A percentile compares a stretch with the other conserved stretches of the same genome.
Conservation (phyloP, 2,888 invertebrate genomes). For the Ferdinandea cuprea region DNA sequence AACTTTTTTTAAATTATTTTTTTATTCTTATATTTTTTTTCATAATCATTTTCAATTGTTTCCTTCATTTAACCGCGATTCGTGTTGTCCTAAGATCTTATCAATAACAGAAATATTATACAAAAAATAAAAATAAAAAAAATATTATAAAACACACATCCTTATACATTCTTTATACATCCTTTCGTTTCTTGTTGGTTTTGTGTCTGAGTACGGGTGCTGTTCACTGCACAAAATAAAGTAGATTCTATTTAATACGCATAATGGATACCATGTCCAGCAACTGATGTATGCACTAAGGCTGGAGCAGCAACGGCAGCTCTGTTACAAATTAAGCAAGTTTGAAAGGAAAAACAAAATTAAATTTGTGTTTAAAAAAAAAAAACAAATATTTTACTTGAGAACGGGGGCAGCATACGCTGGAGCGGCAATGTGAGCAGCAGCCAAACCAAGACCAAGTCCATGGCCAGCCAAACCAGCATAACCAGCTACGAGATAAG, state of each 20-base stretch:
- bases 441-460: constrained; percentile 73
- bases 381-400: constrained; percentile 80
- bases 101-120: constrained; percentile 59
- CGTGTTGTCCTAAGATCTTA: constrained; percentile 60
- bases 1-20: constrained; percentile 19
- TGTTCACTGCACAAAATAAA: constrained; percentile 51
- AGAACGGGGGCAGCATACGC: constrained; percentile 75
- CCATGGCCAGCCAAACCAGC: constrained; percentile 75
- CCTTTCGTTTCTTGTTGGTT: constrained; percentile 12
- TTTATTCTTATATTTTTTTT: constrained; percentile 40
- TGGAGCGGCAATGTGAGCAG: constrained; percentile 80
- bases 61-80: constrained; percentile 73
- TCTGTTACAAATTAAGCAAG: constrained; percentile 76
- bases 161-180: constrained; percentile 60
- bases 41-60: constrained; percentile 53
- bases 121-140: constrained; percentile 29
- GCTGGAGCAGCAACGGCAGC: constrained; percentile 81
- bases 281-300: constrained; percentile 82
- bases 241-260: constrained; percentile 79
- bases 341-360: neutral
- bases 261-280: constrained; percentile 82
- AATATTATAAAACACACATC: constrained; percentile 60
- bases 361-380: neutral
- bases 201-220: constrained; percentile 51
- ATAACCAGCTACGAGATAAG: constrained; percentile 75